A percentile compares a stretch with the other conserved stretches of the same genome.
phyloP scores from a whole-genome alignment of 2,888 invertebrate species.

The Vanessa cardui region DNA sequence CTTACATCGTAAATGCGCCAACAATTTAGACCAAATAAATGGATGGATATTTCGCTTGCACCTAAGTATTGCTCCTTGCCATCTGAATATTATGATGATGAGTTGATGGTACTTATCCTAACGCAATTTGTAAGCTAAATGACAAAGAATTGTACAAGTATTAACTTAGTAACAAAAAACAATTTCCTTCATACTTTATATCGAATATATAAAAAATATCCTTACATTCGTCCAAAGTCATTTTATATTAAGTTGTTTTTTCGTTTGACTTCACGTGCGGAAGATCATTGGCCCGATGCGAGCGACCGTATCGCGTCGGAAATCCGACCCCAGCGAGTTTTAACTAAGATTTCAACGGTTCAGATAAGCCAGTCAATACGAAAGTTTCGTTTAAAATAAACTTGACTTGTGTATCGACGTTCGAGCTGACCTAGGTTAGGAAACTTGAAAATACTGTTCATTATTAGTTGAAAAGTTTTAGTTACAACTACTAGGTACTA shows the following conservation, averaged over 20 bases:
- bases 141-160: too few relatives aligned
- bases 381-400: constrained; percentile 22
- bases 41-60: too few relatives aligned
- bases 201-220: too few relatives aligned
- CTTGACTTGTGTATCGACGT: constrained; percentile 3
- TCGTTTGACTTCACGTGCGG: constrained; percentile 2
- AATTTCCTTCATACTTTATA: too few relatives aligned
- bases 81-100: too few relatives aligned
- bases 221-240: too few relatives aligned
- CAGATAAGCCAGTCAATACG: constrained; percentile 54
- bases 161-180: too few relatives aligned
- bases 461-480: constrained; percentile 9
- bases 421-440: constrained; percentile 8
- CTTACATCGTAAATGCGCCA: too few relatives aligned
- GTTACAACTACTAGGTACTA: background rate
- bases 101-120: too few relatives aligned
- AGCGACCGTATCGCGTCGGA: constrained; percentile 52
- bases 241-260: background rate
- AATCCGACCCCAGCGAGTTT: constrained; percentile 51
- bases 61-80: too few relatives aligned
- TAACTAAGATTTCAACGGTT: constrained; percentile 49
- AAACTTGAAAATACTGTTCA: constrained; percentile 7
- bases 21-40: too few relatives aligned
- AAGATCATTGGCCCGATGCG: constrained; percentile 17
- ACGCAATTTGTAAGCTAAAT: too few relatives aligned